phyloP scores from a whole-genome alignment of 2,113 vertebrate genomes.

The Erythrolamprus reginae region DNA sequence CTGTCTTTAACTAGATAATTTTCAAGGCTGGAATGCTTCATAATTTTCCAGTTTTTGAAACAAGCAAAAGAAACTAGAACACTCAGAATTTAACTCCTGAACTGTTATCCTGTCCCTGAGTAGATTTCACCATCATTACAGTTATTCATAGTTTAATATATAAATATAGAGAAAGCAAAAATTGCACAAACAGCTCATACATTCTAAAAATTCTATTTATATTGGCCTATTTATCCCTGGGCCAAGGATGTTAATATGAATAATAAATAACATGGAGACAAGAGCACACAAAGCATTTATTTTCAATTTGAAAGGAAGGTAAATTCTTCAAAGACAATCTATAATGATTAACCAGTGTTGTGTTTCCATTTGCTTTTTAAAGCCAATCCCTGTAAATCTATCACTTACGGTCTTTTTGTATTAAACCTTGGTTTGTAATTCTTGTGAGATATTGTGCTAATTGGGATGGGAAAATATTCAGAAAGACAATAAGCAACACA shows the following conservation, averaged over 20 bases:
- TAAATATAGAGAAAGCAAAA: conserved; percentile 24
- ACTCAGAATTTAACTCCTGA: conserved; percentile 47
- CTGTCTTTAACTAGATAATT: conserved; percentile 30
- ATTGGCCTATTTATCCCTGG: conserved; percentile 24
- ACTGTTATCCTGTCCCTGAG: background rate
- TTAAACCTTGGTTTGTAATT: conserved; percentile 51
- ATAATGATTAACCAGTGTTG: conserved; percentile 61
- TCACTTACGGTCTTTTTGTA: conserved; percentile 53
- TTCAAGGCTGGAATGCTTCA: conserved; percentile 35
- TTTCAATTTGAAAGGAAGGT: conserved; percentile 59
- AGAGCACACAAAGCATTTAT: conserved; percentile 44
- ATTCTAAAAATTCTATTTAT: conserved; percentile 51
- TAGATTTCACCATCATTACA: conserved; percentile 4
- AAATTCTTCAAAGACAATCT: conserved; percentile 58
- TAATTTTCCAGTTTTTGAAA: conserved; percentile 40
- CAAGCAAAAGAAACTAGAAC: conserved; percentile 52
- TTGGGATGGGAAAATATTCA: conserved; percentile 35
- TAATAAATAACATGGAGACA: conserved; percentile 43
- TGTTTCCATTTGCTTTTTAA: conserved; percentile 63
- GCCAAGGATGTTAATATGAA: conserved; percentile 48
- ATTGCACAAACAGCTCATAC: conserved; percentile 44
- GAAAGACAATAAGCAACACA: conserved; percentile 40
- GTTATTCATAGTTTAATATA: conserved; percentile 61
- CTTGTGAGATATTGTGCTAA: conserved; percentile 36
- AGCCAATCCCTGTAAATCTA: conserved; percentile 55